Conservation (phyloP, 1,140 invertebrate genomes). For the Pseudoatta argentina region DNA sequence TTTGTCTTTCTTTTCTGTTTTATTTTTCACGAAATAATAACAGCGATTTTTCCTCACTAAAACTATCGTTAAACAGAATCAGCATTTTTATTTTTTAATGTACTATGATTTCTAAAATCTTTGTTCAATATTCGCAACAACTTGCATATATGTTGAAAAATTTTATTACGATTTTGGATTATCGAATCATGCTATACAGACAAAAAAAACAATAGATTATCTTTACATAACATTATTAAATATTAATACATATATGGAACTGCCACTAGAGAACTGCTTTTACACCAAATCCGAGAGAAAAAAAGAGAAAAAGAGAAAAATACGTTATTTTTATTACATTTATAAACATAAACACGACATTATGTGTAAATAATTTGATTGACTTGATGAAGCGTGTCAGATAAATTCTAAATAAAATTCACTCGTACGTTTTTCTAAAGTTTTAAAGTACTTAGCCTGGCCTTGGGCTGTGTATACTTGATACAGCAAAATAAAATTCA, state of each 20-base stretch:
- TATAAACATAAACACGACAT: background rate
- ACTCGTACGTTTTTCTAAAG: background rate
- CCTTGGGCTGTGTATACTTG: background rate
- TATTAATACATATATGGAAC: background rate
- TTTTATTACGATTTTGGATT: background rate
- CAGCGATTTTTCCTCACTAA: background rate
- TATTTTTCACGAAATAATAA: slow-evolving; percentile 2
- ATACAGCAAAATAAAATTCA: background rate
- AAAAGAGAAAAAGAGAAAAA: background rate
- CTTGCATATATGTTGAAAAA: background rate
- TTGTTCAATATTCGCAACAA: slow-evolving; percentile 10
- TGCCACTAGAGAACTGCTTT: slow-evolving; percentile 15
- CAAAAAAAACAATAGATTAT: background rate
- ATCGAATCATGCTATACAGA: slow-evolving; percentile 6
- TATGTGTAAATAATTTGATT: background rate
- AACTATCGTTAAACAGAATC: background rate
- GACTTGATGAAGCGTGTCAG: background rate
- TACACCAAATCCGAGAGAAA: slow-evolving; percentile 8
- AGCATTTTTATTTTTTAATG: slow-evolving; percentile 2
- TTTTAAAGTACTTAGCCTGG: slow-evolving; percentile 2
- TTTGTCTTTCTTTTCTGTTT: background rate
- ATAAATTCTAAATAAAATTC: slow-evolving; percentile 26
- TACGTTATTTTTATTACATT: background rate
- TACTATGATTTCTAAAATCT: background rate
- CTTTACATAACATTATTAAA: slow-evolving; percentile 14